Conservation (phyloP, 2,888 invertebrate species). For the Andricus curvator region DNA sequence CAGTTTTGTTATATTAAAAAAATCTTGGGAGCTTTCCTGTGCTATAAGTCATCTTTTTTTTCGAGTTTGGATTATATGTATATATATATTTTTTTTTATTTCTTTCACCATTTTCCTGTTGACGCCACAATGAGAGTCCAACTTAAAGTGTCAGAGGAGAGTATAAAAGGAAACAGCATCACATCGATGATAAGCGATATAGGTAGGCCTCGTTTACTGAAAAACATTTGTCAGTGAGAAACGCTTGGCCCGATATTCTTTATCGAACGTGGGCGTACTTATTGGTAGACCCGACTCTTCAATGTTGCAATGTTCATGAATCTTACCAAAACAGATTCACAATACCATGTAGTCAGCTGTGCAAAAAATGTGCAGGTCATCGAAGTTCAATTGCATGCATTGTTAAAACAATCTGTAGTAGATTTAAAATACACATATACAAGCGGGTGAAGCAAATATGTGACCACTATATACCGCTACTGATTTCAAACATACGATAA, state of each 20-base stretch:
- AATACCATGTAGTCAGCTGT: background rate
- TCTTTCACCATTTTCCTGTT: background rate
- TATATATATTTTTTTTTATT: background rate
- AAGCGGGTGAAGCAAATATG: no score
- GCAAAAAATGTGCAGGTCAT: no score
- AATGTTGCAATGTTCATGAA: background rate
- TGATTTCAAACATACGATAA: no score
- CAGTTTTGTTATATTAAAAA: no score
- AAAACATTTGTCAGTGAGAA: background rate
- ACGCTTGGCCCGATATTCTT: background rate
- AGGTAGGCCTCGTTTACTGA: background rate
- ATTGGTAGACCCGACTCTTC: background rate
- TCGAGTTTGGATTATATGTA: background rate
- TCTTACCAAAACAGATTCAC: background rate
- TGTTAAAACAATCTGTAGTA: no score
- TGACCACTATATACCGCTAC: no score
- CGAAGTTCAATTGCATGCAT: no score
- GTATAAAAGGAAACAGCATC: slow-evolving; percentile 5
- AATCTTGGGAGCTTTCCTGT: no score
- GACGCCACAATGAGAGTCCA: background rate
- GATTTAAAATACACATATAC: no score
- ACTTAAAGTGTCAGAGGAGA: background rate
- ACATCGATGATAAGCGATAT: slow-evolving; percentile 2
- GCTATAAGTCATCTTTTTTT: no score
- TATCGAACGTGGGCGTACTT: background rate